Percentiles rank a stretch among this genome's conserved stretches.
Conservation (phyloP, 2,888 invertebrate species). For the Chrysolina americana region DNA sequence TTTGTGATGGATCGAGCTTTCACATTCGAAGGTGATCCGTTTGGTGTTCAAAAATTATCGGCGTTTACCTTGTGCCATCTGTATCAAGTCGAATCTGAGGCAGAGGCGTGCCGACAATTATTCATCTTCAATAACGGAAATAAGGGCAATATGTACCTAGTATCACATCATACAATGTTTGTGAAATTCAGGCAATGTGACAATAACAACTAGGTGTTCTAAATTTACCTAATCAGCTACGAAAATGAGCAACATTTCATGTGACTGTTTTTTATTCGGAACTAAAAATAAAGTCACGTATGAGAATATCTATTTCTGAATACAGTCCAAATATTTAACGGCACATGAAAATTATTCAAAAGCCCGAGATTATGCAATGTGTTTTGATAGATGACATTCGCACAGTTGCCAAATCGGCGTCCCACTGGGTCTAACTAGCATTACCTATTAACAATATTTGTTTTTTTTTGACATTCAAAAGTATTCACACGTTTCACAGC, state of each 20-base stretch:
- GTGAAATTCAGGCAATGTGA: not conserved
- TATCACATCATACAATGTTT: not conserved
- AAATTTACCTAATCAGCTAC: slow-evolving; percentile 4
- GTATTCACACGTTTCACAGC: no score
- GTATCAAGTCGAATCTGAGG: not conserved
- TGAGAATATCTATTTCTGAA: slow-evolving; percentile 20
- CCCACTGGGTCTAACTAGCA: not conserved
- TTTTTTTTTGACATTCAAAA: not conserved
- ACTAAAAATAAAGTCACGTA: slow-evolving; percentile 15
- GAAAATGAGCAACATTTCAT: slow-evolving; percentile 9
- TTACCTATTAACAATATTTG: not conserved
- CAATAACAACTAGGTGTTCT: not conserved
- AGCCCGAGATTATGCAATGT: slow-evolving; percentile 16
- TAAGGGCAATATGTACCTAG: not conserved
- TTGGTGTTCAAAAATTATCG: slow-evolving; percentile 17
- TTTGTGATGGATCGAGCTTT: slow-evolving; percentile 15
- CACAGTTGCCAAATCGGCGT: slow-evolving; percentile 4
- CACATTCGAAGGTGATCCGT: slow-evolving; percentile 20
- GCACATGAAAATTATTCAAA: slow-evolving; percentile 21
- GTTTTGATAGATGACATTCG: slow-evolving; percentile 19
- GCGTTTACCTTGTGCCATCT: slow-evolving; percentile 19
- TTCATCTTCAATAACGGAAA: not conserved
- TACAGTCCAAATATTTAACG: slow-evolving; percentile 16
- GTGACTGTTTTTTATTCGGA: slow-evolving; percentile 22
- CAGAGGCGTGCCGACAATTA: slow-evolving; percentile 1